Percentiles rank a stretch among this genome's conserved stretches.
Conservation (phyloP, 1,140 invertebrate species). For the Micrasema longulum region DNA sequence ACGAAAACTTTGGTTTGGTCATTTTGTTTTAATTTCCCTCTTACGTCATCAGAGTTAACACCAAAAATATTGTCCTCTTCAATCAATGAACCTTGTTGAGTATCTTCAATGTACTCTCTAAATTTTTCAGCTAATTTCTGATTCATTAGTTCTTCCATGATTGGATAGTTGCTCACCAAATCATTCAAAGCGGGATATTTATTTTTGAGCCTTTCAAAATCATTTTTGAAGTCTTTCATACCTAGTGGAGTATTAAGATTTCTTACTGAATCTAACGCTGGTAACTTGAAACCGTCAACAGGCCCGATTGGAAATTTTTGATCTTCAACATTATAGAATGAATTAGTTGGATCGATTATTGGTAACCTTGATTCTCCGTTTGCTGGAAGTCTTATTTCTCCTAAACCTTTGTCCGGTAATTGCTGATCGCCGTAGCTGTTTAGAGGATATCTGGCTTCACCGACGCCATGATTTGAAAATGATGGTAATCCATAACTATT, state of each 20-base stretch:
- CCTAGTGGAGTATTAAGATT: constrained; percentile 18
- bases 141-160: constrained; percentile 54
- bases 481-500: not conserved
- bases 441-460: not conserved
- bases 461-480: not conserved
- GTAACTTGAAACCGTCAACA: not conserved
- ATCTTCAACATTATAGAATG: not conserved
- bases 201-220: constrained; percentile 49
- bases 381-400: not conserved
- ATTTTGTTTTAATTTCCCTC: constrained; percentile 21
- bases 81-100: not conserved
- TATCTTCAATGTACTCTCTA: constrained; percentile 9
- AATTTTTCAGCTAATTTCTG: constrained; percentile 52
- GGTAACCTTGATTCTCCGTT: constrained; percentile 17
- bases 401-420: constrained; percentile 25
- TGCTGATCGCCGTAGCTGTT: constrained; percentile 32
- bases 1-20: constrained; percentile 33
- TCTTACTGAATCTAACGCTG: not conserved
- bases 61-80: constrained; percentile 11
- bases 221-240: constrained; percentile 47
- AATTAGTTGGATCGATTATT: not conserved
- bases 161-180: constrained; percentile 50
- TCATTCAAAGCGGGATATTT: constrained; percentile 53
- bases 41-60: not conserved
- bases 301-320: not conserved